Base-by-base conservation (phyloP, 2,888 invertebrate species). In the Apantesis nais region DNA sequence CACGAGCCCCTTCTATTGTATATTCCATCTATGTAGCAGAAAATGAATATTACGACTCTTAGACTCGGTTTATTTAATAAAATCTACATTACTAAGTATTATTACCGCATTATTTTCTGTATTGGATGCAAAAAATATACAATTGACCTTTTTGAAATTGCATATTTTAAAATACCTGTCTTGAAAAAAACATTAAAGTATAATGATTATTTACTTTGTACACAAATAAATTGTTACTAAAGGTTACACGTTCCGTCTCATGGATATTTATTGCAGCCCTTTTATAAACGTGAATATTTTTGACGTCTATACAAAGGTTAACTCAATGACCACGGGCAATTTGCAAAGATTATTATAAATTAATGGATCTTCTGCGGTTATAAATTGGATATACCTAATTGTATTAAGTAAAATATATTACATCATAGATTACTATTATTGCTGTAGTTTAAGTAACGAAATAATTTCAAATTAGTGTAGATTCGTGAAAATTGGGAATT, bases 261-360 rank as follows among this genome's bases (percentile, higher is more conserved):
- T 14, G 16, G 5, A 41, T 8, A 62, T 62, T 41, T 41, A 62
- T 41, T 62, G 29, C 25, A 8, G 19, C 2, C 37, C 39, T n/a
- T 52, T 37, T 39, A 62, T 37, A 39, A 55, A 62, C 16, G 39
- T 55, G n/a, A 55, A 55, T 58, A 31, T 68, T 68, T 67, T 52
- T 7, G 67, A 69, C 63, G 41, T 52, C 9, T 25, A 19, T 7
- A 44, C 52, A 68, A 65, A 65, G 48, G 68, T 58, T 25, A 41
- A 19, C 34, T 48, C 58, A 37, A 39, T 66, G 62, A 16, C 67
- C 68, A 71, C 55, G 61, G 41, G 64, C 67, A 72, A 78, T 78
- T 80, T 74, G 64, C 67, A 62, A 67, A 68, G 81, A 76, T 75
- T 78, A 77, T 31, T 74, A 81, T 80, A 77, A 80, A 80, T 82